Conservation (phyloP, 2,113 vertebrate genomes). For the Urocolius indicus region DNA sequence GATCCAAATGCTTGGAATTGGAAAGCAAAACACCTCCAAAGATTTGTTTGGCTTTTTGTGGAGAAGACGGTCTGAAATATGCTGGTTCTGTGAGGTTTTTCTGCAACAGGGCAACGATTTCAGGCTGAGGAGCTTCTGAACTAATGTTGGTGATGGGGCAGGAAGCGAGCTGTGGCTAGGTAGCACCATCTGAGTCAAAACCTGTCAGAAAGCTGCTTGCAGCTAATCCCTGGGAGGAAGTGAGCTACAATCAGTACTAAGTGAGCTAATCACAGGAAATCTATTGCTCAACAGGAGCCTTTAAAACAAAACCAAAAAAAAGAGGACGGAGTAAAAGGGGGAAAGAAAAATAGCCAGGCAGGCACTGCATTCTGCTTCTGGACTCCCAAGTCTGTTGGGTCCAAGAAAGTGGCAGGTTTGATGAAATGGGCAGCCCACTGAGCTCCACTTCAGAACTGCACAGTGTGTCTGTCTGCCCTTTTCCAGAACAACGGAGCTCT, state of each 20-base stretch:
- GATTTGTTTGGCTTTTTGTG: neutral
- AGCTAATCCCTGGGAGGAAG: slow-evolving; percentile 68
- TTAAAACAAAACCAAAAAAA: neutral
- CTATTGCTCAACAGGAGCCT: slow-evolving; percentile 64
- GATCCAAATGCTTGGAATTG: neutral
- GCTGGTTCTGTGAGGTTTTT: neutral
- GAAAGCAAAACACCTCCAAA: neutral
- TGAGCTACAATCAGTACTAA: slow-evolving; percentile 61
- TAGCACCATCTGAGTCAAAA: slow-evolving; percentile 55
- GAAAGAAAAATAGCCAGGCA: neutral
- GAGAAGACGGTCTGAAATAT: neutral
- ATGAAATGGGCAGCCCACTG: neutral
- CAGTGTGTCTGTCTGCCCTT: neutral
- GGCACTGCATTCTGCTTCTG: neutral
- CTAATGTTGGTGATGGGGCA: slow-evolving; percentile 7
- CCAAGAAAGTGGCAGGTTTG: neutral
- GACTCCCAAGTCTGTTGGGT: neutral
- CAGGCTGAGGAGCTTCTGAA: neutral
- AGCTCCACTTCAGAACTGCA: neutral
- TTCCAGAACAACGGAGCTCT: neutral
- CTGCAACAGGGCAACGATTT: neutral
- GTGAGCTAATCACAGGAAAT: slow-evolving; percentile 72
- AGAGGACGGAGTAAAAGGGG: neutral
- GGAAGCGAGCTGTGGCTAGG: slow-evolving; percentile 59
- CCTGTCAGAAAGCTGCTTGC: slow-evolving; percentile 56